Base-by-base conservation (phyloP, 2,888 invertebrate species). In the Atrina japonica region DNA sequence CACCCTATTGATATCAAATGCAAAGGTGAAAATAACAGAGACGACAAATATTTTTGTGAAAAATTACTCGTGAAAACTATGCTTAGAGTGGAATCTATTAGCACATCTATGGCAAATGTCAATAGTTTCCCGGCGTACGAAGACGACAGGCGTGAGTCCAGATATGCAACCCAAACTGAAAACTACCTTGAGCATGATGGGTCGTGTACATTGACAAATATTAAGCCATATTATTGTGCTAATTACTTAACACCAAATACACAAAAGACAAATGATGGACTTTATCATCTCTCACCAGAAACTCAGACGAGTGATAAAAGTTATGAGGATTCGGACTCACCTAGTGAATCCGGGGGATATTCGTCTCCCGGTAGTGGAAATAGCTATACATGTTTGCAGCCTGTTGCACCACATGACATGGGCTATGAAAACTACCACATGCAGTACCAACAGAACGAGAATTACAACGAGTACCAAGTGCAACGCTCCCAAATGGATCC, bases 351-450 rank as follows among this genome's bases (percentile, higher is more conserved):
- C 29, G 66, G 61, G 3, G 52, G 52, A 56, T 47, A 59, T n/a
- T 30, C 59, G 14, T 61, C 68, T 35, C 25, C 60, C 18, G 59
- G 60, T 7, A 53, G 35, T n/a, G 61, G 56, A 16, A 27, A 53
- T 3, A 70, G 61, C 25, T 70, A 61, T 40, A 60, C 56, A n/a
- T 70, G 61, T 21, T 55, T 70, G 11, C 70, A 70, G 43, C 70
- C 70, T 6, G 61, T 55, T 18, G 52, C 21, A 21, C 21, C 55
- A 18, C 29, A 27, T 6, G 23, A 40, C 0, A 53, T 59, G 25
- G 53, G 41, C 2, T 55, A 29, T 1, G 16, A 35, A 6, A 41
- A 60, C 16, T 66, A 70, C 40, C 61, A 35, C 1, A 16, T 25
- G 6, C n/a, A 35, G n/a, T 66, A 61, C 55, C 41, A 45, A 11